Conservation (phyloP, 2,113 vertebrate species). For the Chloropsis cyanopogon region DNA sequence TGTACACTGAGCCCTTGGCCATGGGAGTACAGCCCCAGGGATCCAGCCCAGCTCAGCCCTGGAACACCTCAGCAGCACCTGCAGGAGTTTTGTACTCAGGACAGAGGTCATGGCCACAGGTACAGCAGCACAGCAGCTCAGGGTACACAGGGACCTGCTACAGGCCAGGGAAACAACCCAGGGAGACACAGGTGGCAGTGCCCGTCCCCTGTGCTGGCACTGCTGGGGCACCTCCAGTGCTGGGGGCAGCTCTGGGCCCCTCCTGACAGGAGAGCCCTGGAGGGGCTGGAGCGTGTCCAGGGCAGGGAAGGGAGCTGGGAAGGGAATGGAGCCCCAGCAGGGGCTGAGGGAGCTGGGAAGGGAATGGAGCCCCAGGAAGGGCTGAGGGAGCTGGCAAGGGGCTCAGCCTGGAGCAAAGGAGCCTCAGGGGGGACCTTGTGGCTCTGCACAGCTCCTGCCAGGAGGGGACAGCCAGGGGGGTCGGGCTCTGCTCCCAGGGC, state of each 20-base stretch:
- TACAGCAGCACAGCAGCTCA: background rate
- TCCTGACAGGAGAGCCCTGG: background rate
- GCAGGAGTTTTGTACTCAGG: fast-evolving
- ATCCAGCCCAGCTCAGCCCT: background rate
- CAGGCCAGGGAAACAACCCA: background rate
- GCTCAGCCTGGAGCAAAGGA: background rate
- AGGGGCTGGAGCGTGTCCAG: background rate
- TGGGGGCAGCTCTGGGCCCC: background rate
- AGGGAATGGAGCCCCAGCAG: background rate
- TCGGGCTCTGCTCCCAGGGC: background rate
- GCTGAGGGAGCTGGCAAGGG: no score
- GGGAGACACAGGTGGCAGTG: no score
- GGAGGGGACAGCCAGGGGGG: background rate
- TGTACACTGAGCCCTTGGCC: background rate
- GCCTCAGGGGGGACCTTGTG: background rate
- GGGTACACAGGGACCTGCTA: background rate
- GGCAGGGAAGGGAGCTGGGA: background rate
- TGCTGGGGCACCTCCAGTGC: background rate
- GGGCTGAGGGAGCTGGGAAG: background rate
- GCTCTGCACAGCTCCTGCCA: background rate
- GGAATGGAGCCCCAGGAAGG: no score
- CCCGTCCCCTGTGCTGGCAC: background rate
- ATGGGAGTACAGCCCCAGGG: fast-evolving
- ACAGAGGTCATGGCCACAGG: background rate
- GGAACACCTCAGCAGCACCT: background rate